These are phyloP conservation scores for Strigamia crassipes DNA, from an alignment of 2,888 invertebrate species.

Conservation along the genomic window DNA sequence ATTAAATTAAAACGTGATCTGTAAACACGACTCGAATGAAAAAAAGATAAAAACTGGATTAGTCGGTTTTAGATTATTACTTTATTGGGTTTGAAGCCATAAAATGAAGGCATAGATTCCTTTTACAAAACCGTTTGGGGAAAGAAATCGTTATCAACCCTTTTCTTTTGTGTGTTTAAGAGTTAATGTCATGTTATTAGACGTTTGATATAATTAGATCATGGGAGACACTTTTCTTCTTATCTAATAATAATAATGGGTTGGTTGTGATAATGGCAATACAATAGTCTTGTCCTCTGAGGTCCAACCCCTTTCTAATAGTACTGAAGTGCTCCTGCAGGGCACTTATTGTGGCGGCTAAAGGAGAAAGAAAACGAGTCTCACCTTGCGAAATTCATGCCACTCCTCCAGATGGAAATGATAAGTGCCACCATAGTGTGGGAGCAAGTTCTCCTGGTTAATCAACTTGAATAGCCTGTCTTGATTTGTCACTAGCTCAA, in stretches of 20 bases:
- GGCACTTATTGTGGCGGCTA: slow-evolving; percentile 26
- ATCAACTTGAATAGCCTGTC: slow-evolving; percentile 56
- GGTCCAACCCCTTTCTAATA: not conserved
- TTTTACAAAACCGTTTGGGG: too few relatives aligned
- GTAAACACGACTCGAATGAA: not conserved
- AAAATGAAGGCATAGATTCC: too few relatives aligned
- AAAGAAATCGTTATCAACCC: not conserved
- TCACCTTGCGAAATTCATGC: slow-evolving; percentile 75
- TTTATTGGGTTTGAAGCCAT: not conserved
- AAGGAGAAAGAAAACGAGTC: slow-evolving; percentile 6
- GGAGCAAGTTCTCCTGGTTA: slow-evolving; percentile 62
- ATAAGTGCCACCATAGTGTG: slow-evolving; percentile 66
- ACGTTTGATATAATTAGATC: not conserved
- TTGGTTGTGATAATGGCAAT: slow-evolving; percentile 24
- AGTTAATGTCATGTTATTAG: slow-evolving; percentile 3
- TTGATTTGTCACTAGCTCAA: slow-evolving; percentile 55
- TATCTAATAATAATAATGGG: slow-evolving; percentile 29
- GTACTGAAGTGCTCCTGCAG: slow-evolving; percentile 3
- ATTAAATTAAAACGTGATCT: slow-evolving; percentile 18
- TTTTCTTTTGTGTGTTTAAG: not conserved
- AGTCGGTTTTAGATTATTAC: not conserved
- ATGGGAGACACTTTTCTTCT: slow-evolving; percentile 5
- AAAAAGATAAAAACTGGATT: slow-evolving; percentile 6
- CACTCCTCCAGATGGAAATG: slow-evolving; percentile 74
- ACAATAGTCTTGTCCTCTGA: slow-evolving; percentile 17